These are phyloP conservation scores for Drosophila lowei DNA, from an alignment of 1,140 invertebrate species.

Conservation along the genomic window DNA sequence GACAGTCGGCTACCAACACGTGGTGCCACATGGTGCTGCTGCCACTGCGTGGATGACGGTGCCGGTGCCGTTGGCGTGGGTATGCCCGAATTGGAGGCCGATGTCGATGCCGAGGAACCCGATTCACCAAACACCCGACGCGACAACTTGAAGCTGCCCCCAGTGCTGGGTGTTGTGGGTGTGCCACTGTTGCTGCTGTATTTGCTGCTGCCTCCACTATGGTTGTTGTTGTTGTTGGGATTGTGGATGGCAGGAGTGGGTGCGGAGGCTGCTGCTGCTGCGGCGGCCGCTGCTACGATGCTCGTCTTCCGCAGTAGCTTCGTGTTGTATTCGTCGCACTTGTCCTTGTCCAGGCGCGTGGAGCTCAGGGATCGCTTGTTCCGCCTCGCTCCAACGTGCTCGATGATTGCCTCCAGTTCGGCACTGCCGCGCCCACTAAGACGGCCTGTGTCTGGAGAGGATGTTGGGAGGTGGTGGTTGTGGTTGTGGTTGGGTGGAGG, in stretches of 20 bases:
- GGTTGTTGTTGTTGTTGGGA: slow-evolving; percentile 17
- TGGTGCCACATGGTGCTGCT: slow-evolving; percentile 24
- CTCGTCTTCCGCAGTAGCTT: slow-evolving; percentile 75
- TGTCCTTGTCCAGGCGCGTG: slow-evolving; percentile 78
- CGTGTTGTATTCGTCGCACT: slow-evolving; percentile 80
- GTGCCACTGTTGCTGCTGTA: slow-evolving; percentile 43
- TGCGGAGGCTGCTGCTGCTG: slow-evolving; percentile 31
- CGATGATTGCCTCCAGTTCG: slow-evolving; percentile 53
- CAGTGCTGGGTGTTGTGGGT: slow-evolving; percentile 13
- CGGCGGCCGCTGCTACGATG: slow-evolving; percentile 50
- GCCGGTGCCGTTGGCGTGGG: slow-evolving; percentile 70
- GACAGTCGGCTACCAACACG: slow-evolving; percentile 48
- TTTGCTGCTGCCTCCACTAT: slow-evolving; percentile 38
- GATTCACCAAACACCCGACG: slow-evolving; percentile 67
- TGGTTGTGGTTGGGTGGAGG: slow-evolving; percentile 62
- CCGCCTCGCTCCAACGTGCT: slow-evolving; percentile 59
- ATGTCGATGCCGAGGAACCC: slow-evolving; percentile 71
- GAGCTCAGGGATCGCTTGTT: slow-evolving; percentile 81
- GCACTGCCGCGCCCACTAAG: slow-evolving; percentile 67
- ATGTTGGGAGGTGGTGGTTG: too few species aligned
- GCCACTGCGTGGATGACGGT: slow-evolving; percentile 45
- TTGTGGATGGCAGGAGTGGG: background rate
- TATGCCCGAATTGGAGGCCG: slow-evolving; percentile 74
- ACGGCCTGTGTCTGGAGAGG: slow-evolving; percentile 74
- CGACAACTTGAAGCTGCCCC: slow-evolving; percentile 64